Base-by-base conservation (phyloP, 2,113 vertebrate genomes). In the Trogon surrucura region DNA sequence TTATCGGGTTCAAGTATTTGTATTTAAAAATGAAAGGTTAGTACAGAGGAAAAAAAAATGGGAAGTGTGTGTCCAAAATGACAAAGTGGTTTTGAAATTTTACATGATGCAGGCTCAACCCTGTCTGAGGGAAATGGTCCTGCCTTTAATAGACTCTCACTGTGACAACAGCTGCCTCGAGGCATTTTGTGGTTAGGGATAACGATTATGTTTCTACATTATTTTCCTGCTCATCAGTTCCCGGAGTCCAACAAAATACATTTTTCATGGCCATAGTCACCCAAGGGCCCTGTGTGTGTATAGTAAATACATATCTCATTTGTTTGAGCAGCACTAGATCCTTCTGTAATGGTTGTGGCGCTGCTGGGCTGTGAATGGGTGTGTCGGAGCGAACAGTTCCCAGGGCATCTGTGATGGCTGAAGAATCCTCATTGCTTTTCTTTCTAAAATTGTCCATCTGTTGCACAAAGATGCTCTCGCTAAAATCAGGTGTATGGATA, bases 201-300 rank as follows among this genome's bases (percentile, higher is more conserved):
- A 92, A 79, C 86, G 91, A 80, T 96, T 96, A 88, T 7, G 5
- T 16, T 91, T 95, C 83, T 73, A 17, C 60, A 36, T 87, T 92
- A 67, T 80, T 95, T 94, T 86, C 80, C 38, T 57, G 25, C 48
- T 86, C 57, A 21, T 74, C 10, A 3, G 48, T 84, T 88, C 62
- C 65, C 90, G 58, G 17, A 93, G 44, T 72, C 69, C 91, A 88
- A 74, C 84, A 88, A 94, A 96, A 91, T 48, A 44, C 29, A 74
- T 80, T 94, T 95, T 93, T 71, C 61, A 51, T 71, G 60, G 62
- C 64, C 32, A 25, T 45, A 56, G 62, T 83, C 62, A 70, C 32
- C 69, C 69, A 65, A 60, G 17, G 75, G 72, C 71, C 86, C 0
- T 56, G 13, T 85, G n/a, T 48, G 13, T 45, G 9, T 67, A 25